A percentile compares a stretch with the other conserved stretches of the same genome.
Conservation (phyloP, 1,140 invertebrate genomes). For the Asbolus verrucosus region DNA sequence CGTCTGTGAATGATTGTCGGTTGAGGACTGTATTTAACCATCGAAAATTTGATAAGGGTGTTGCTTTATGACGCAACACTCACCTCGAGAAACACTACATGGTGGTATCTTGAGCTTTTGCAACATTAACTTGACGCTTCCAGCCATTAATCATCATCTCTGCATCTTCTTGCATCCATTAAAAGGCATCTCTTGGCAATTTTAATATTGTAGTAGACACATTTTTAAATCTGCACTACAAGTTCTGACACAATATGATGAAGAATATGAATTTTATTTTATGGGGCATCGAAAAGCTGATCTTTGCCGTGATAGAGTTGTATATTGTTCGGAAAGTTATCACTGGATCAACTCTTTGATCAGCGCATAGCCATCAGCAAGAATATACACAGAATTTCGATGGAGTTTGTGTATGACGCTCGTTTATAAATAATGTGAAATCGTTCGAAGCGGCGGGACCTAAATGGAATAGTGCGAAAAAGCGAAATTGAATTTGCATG, state of each 20-base stretch:
- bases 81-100: neutral
- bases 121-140: constrained; percentile 32
- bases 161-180: constrained; percentile 25
- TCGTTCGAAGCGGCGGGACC: neutral
- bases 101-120: constrained; percentile 10
- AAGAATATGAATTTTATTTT: neutral
- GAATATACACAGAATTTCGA: neutral
- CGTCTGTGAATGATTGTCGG: too few species aligned
- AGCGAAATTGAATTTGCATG: neutral
- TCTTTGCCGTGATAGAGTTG: neutral
- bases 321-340: constrained; percentile 2
- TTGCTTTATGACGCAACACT: neutral
- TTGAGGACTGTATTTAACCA: too few species aligned
- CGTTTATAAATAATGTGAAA: constrained; percentile 1
- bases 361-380: neutral
- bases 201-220: constrained; percentile 28
- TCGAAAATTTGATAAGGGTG: neutral
- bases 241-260: neutral
- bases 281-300: neutral
- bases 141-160: constrained; percentile 30
- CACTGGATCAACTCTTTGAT: neutral
- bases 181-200: constrained; percentile 20
- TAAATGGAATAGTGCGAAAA: neutral
- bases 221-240: neutral
- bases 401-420: neutral